Conservation (phyloP, 1,140 invertebrate genomes). For the Microvelia longipes region DNA sequence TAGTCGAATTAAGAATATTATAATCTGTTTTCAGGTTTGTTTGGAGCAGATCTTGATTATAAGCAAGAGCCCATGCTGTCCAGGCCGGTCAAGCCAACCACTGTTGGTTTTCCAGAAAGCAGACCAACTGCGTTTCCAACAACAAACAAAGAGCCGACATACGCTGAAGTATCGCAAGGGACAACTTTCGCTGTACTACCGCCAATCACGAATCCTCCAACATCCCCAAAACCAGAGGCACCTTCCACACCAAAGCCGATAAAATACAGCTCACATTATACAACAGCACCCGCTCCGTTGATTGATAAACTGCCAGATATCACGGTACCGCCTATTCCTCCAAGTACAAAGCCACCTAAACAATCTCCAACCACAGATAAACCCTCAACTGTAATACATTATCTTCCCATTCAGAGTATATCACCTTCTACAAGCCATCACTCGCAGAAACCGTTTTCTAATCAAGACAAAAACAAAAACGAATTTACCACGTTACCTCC, state of each 20-base stretch:
- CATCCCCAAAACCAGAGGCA: background rate
- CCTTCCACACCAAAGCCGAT: background rate
- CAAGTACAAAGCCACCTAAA: constrained; percentile 17
- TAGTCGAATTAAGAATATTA: background rate
- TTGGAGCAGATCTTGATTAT: constrained; percentile 5
- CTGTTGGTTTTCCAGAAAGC: too few species aligned
- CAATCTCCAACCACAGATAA: background rate
- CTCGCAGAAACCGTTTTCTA: constrained; percentile 3
- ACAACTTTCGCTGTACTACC: background rate
- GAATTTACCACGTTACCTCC: background rate
- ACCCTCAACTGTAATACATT: background rate
- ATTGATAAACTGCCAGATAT: constrained; percentile 3
- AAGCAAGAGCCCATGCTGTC: background rate
- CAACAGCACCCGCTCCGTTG: background rate
- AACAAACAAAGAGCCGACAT: background rate
- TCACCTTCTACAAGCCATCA: background rate
- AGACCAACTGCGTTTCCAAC: background rate
- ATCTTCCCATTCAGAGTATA: constrained; percentile 1
- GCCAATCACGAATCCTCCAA: background rate
- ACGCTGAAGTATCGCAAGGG: background rate
- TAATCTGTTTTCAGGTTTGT: constrained; percentile 5
- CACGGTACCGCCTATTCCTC: background rate
- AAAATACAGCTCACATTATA: constrained; percentile 13
- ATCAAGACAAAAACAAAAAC: background rate
- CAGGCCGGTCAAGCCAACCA: background rate